Conservation (phyloP, 2,797 vertebrate species). For the Eulemur mongoz region DNA sequence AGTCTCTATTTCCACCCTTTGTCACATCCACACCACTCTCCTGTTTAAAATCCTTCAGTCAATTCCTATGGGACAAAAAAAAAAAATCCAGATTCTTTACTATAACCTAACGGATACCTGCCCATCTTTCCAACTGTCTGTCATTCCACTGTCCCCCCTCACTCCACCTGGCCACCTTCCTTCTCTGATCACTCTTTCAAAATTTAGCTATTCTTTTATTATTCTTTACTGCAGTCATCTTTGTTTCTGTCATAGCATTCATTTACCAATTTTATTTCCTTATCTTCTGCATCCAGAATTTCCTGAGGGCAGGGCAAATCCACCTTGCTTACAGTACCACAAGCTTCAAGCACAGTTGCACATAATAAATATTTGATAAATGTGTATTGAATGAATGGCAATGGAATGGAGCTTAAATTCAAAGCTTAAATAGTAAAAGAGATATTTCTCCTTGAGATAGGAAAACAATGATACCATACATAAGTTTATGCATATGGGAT, state of each 20-base stretch:
- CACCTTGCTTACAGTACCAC: not conserved
- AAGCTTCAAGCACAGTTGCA: not conserved
- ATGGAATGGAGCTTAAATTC: not conserved
- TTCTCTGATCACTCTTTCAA: not conserved
- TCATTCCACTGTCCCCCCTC: not conserved
- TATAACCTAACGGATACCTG: not conserved
- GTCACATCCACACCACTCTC: not conserved
- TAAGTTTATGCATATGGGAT: not conserved
- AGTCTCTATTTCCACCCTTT: not conserved
- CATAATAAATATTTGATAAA: not conserved
- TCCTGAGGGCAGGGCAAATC: not conserved
- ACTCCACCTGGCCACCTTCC: not conserved
- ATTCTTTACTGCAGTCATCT: not conserved
- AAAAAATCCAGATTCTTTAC: not conserved
- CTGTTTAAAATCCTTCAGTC: not conserved
- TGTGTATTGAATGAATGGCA: not conserved
- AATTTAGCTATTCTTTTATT: not conserved
- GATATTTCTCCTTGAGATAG: not conserved
- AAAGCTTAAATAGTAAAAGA: not conserved
- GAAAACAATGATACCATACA: not conserved
- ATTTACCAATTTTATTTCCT: not conserved
- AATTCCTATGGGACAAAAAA: not conserved
- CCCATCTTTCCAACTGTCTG: not conserved
- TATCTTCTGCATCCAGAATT: not conserved
- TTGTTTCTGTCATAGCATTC: not conserved